Conservation (phyloP, 2,113 vertebrate genomes). For the Rattus rattus region DNA sequence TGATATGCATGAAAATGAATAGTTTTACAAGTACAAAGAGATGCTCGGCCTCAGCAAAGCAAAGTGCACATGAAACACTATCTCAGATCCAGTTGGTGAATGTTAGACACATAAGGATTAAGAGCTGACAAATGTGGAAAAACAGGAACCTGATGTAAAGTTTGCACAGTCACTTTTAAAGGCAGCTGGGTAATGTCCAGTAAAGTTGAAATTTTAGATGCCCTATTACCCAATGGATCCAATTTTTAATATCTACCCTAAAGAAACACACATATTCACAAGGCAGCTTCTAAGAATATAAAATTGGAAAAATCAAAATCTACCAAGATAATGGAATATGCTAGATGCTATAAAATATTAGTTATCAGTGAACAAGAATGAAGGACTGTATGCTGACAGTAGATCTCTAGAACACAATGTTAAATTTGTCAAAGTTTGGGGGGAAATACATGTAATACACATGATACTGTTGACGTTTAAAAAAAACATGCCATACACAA, state of each 20-base stretch:
- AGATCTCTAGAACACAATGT: conserved; percentile 23
- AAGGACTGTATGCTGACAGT: not conserved
- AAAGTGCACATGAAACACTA: not conserved
- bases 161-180: not conserved
- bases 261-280: not conserved
- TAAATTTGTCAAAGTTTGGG: conserved; percentile 6
- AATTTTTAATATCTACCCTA: conserved; percentile 17
- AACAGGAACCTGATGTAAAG: not conserved
- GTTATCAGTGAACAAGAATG: not conserved
- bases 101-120: not conserved
- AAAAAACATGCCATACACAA: conserved; percentile 33
- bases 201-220: conserved; percentile 17
- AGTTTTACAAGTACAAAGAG: conserved; percentile 22
- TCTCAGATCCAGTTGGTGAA: not conserved
- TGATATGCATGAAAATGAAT: conserved; percentile 9
- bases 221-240: conserved; percentile 31
- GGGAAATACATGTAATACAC: conserved; percentile 33
- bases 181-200: not conserved
- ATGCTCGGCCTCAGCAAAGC: not conserved
- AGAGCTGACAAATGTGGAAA: not conserved
- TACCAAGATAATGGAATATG: not conserved
- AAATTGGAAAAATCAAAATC: conserved; percentile 38
- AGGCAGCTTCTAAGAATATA: not conserved
- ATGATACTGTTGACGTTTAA: not conserved
- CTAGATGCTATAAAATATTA: not conserved